Conservation (phyloP, 2,888 invertebrate species). For the Quadroppia sp. region DNA sequence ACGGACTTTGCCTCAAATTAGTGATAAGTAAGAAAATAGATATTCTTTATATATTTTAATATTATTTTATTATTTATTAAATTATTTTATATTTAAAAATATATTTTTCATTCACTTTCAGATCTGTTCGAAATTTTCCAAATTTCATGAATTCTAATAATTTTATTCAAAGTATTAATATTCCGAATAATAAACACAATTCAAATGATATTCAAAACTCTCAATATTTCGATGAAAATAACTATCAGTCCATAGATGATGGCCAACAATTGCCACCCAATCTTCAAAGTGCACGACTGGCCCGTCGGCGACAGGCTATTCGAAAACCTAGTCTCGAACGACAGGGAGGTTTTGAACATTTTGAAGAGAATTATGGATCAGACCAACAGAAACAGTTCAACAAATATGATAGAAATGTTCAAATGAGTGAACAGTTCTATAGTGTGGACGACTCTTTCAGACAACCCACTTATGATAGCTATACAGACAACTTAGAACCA, state of each 20-base stretch:
- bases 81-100: too few relatives aligned
- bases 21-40: constrained; percentile 19
- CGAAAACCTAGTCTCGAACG: constrained; percentile 47
- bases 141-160: constrained; percentile 2
- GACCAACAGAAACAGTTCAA: constrained; percentile 17
- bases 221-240: neutral
- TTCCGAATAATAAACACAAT: constrained; percentile 18
- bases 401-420: neutral
- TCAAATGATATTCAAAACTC: neutral
- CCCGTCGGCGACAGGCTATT: constrained; percentile 53
- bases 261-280: constrained; percentile 13
- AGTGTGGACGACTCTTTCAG: constrained; percentile 29
- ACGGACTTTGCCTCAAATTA: constrained; percentile 27
- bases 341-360: constrained; percentile 47
- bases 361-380: constrained; percentile 39
- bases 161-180: constrained; percentile 26
- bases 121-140: constrained; percentile 4
- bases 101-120: neutral
- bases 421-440: constrained; percentile 22
- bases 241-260: neutral
- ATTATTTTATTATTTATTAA: too few relatives aligned
- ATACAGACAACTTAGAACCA: constrained; percentile 37
- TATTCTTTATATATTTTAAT: too few relatives aligned
- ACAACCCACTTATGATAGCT: constrained; percentile 42
- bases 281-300: constrained; percentile 38